Evolutionary conservation across 1,140 invertebrate species (phyloP).

Genomic region (Metopolophium dirhodum): DNA sequence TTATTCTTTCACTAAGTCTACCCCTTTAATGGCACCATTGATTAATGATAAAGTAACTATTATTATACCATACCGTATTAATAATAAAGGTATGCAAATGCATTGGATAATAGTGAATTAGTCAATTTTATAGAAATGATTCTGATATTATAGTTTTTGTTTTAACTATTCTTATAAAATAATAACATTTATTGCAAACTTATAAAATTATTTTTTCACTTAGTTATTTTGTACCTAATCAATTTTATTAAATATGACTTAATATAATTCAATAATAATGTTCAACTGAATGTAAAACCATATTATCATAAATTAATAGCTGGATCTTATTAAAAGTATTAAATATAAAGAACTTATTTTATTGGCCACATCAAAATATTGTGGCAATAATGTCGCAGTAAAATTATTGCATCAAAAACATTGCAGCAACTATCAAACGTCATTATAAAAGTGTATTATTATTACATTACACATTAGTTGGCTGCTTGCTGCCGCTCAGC

Average conservation of each 20-base stretch:
- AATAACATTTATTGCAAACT: constrained; percentile 31
- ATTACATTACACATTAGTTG: not conserved
- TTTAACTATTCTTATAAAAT: not conserved
- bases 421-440: not conserved
- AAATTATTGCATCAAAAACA: not conserved
- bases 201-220: not conserved
- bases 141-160: not conserved
- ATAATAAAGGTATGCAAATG: too few relatives aligned
- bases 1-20: not conserved
- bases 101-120: not conserved
- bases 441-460: not conserved
- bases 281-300: not conserved
- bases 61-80: not conserved
- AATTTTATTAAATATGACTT: not conserved
- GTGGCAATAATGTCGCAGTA: not conserved
- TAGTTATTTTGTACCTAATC: not conserved
- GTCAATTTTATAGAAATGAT: not conserved
- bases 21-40: not conserved
- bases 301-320: not conserved
- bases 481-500: too few relatives aligned
- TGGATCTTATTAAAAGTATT: not conserved
- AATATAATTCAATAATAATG: not conserved
- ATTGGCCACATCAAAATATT: not conserved
- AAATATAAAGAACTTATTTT: not conserved
- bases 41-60: not conserved